phyloP scores from a whole-genome alignment of 2,797 vertebrate genomes.

The Threskiornis aethiopicus region DNA sequence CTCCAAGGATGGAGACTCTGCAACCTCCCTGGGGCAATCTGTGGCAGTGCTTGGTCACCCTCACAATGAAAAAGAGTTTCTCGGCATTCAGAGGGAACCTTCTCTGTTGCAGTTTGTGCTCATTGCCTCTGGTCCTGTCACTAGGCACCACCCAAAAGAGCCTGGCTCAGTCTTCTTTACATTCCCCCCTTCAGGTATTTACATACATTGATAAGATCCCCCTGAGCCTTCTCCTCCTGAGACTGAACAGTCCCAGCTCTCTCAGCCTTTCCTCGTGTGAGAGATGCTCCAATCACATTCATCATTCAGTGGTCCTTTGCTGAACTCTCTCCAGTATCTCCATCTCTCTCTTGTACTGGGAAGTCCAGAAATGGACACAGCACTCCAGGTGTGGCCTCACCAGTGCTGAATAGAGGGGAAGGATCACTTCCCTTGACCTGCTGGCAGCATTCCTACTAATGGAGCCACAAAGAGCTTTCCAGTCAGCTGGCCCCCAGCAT shows the following conservation, averaged over 20 bases:
- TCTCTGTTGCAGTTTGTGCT: neutral
- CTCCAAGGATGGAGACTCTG: neutral
- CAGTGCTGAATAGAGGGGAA: neutral
- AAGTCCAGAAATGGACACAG: neutral
- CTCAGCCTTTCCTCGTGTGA: neutral
- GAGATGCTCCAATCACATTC: neutral
- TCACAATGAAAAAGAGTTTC: neutral
- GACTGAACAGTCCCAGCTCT: neutral
- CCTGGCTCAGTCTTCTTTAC: neutral
- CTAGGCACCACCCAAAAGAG: neutral
- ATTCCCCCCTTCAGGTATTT: neutral
- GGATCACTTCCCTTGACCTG: neutral
- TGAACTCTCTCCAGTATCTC: neutral
- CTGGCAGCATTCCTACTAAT: neutral
- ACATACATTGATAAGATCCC: neutral
- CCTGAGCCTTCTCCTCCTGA: neutral
- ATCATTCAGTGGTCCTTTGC: neutral
- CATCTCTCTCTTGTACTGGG: neutral
- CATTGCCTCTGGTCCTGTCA: neutral
- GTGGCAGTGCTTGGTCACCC: neutral
- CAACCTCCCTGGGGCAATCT: neutral
- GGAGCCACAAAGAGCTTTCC: neutral
- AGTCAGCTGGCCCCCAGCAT: neutral
- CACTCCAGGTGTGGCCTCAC: neutral
- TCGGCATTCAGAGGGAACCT: fast-evolving